phyloP scores from a whole-genome alignment of 2,113 vertebrate genomes.

The Epinephelus fuscoguttatus region DNA sequence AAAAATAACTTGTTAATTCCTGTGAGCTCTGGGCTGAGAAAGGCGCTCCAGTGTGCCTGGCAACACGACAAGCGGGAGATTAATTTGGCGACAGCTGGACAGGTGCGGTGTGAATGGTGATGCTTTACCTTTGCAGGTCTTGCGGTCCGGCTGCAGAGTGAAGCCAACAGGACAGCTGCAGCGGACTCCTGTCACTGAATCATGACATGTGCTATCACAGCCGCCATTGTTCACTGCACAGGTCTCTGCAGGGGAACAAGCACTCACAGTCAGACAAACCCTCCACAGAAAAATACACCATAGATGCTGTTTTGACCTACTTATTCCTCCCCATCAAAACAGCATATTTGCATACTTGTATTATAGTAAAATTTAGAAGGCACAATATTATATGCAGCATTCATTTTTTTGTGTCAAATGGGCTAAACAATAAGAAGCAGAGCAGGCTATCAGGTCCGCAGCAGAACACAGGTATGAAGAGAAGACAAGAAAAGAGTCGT shows the following conservation, averaged over 20 bases:
- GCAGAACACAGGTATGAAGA: slow-evolving; percentile 5
- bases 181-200: slow-evolving; percentile 93
- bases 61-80: slow-evolving; percentile 24
- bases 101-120: slow-evolving; percentile 25
- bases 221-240: slow-evolving; percentile 98
- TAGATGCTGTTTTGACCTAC: slow-evolving; percentile 43
- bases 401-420: slow-evolving; percentile 30
- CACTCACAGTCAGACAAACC: slow-evolving; percentile 58
- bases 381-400: slow-evolving; percentile 20
- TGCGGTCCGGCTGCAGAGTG: slow-evolving; percentile 95
- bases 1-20: slow-evolving; percentile 12
- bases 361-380: slow-evolving; percentile 17
- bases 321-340: slow-evolving; percentile 40
- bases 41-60: slow-evolving; percentile 14
- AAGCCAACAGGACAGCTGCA: slow-evolving; percentile 99
- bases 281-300: slow-evolving; percentile 22
- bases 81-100: slow-evolving; percentile 30
- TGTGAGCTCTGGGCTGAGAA: background rate
- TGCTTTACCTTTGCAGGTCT: slow-evolving; percentile 95
- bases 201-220: slow-evolving; percentile 98
- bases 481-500: slow-evolving; percentile 11
- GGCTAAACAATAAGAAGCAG: slow-evolving; percentile 32
- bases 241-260: slow-evolving; percentile 87
- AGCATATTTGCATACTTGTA: slow-evolving; percentile 50
- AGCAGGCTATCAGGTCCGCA: slow-evolving; percentile 35